Conservation (phyloP, 1,140 invertebrate genomes). For the Probaryconus sp. region DNA sequence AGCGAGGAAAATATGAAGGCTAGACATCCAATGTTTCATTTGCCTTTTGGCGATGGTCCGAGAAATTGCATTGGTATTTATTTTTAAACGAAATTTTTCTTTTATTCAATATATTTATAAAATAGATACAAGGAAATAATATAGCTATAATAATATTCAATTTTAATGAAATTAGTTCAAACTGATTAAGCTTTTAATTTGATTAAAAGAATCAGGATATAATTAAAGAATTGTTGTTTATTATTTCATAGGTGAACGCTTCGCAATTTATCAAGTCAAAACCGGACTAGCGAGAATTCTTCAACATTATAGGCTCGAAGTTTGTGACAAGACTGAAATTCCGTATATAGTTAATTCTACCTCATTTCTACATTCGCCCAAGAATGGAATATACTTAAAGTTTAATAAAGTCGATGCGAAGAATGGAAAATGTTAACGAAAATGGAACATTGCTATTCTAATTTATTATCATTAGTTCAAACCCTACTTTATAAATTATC, state of each 20-base stretch:
- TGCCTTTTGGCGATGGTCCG: conserved; percentile 81
- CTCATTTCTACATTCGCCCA: conserved; percentile 37
- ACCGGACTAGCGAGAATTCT: conserved; percentile 52
- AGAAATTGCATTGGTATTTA: conserved; percentile 79
- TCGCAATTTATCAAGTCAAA: conserved; percentile 59
- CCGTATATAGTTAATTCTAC: conserved; percentile 26
- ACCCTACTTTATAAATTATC: no score
- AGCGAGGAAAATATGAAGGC: conserved; percentile 72
- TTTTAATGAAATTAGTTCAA: conserved; percentile 1
- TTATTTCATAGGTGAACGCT: conserved; percentile 45
- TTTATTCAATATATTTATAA: conserved; percentile 6
- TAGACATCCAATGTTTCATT: conserved; percentile 73
- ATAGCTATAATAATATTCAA: no score
- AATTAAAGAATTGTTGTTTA: not conserved
- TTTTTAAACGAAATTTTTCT: conserved; percentile 57
- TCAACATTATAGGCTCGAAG: conserved; percentile 39
- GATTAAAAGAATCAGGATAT: conserved; percentile 1
- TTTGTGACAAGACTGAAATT: conserved; percentile 46
- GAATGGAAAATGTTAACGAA: no score
- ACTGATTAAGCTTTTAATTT: not conserved
- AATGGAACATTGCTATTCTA: no score
- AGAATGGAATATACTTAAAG: conserved; percentile 52
- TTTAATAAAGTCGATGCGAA: no score
- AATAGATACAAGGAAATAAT: no score
- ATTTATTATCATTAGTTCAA: no score